Evolutionary conservation across 2,113 vertebrate species (phyloP).

Genomic region (Larimichthys polyactis): DNA sequence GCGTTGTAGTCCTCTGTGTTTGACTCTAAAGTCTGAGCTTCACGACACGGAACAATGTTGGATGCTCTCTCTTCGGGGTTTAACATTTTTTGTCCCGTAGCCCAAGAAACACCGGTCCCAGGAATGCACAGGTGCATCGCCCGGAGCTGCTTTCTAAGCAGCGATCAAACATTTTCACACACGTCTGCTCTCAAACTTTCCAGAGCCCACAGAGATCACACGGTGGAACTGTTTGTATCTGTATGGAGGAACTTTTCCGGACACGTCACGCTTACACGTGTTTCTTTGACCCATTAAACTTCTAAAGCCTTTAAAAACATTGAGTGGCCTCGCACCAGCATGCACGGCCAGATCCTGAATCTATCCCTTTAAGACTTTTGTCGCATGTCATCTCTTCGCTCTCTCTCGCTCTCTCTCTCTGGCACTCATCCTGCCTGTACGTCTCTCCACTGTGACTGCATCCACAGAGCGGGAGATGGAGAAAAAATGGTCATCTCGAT

Average conservation of each 20-base stretch:
- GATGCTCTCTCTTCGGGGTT: neutral
- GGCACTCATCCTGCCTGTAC: neutral
- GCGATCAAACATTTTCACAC: neutral
- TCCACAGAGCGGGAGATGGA: constrained; percentile 17
- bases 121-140: constrained; percentile 28
- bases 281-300: neutral
- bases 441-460: neutral
- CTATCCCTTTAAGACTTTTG: constrained; percentile 19
- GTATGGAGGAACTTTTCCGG: neutral
- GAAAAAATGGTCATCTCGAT: constrained; percentile 31
- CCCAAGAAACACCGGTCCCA: neutral
- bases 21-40: neutral
- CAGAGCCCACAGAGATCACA: neutral
- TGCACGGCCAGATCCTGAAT: neutral
- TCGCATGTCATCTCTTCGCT: neutral
- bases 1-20: neutral
- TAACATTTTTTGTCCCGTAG: neutral
- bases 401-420: neutral
- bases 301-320: neutral
- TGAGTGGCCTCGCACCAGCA: too few relatives aligned
- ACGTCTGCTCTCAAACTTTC: neutral
- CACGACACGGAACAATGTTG: neutral
- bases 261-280: neutral
- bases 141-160: neutral
- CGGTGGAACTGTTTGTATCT: neutral